Evolutionary conservation across 64 coral and sea anemone species (phyloP).

Genomic region (Porites australiensis): DNA sequence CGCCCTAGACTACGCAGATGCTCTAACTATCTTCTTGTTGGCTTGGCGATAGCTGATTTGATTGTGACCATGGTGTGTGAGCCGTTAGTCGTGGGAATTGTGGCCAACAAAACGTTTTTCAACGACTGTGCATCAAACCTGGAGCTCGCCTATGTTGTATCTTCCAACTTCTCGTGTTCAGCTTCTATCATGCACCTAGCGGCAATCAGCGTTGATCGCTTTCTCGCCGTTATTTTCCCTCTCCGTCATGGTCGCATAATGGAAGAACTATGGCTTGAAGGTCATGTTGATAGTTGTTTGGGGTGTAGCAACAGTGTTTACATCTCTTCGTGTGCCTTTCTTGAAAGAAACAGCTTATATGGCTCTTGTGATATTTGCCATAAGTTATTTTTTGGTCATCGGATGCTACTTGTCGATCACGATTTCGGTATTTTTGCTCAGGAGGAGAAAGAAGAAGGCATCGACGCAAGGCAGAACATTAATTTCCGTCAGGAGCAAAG

Average conservation of each 20-base stretch:
- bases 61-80: conserved; percentile 36
- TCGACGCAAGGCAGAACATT: too few species aligned
- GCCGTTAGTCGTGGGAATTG: conserved; percentile 11
- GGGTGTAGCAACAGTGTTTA: conserved; percentile 14
- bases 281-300: conserved; percentile 14
- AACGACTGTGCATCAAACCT: conserved; percentile 19
- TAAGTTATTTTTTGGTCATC: conserved; percentile 25
- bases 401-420: conserved; percentile 13
- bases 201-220: conserved; percentile 52
- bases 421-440: neutral
- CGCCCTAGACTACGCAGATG: neutral
- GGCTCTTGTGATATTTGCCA: neutral
- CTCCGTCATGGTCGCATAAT: conserved; percentile 16
- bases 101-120: conserved; percentile 22
- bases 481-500: neutral
- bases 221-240: conserved; percentile 17
- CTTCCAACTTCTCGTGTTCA: conserved; percentile 22
- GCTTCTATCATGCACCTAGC: conserved; percentile 48
- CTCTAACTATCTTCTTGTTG: conserved; percentile 50
- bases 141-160: conserved; percentile 44
- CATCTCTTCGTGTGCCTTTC: conserved; percentile 28
- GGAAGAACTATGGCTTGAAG: conserved; percentile 44
- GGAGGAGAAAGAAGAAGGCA: too few species aligned
- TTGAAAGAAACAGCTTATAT: conserved; percentile 1
- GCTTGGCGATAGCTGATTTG: conserved; percentile 42